A percentile compares a stretch with the other conserved stretches of the same genome.
These are phyloP conservation scores for Alauda arvensis DNA, from an alignment of 2,797 vertebrate genomes.

Conservation along the genomic window DNA sequence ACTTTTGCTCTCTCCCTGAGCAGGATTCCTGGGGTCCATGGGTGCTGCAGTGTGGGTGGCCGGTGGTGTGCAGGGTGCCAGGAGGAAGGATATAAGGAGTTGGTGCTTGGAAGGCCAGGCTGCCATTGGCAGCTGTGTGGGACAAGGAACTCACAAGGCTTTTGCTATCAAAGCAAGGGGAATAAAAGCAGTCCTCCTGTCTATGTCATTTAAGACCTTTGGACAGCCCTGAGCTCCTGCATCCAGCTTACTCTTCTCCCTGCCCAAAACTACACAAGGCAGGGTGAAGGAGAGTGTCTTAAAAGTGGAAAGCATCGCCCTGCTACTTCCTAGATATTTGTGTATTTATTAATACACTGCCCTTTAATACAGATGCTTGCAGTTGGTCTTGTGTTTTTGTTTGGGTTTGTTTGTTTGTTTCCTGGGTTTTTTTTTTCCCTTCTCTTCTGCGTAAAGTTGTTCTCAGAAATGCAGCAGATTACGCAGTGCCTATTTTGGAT, in stretches of 20 bases:
- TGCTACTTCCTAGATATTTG: background rate
- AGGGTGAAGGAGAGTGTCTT: background rate
- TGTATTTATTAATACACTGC: background rate
- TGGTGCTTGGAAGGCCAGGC: background rate
- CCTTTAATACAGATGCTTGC: background rate
- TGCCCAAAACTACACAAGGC: background rate
- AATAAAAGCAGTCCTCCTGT: background rate
- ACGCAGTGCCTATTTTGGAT: background rate
- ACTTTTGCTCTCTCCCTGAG: background rate
- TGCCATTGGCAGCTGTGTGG: accelerated
- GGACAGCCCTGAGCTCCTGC: background rate
- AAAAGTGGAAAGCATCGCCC: accelerated
- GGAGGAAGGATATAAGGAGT: background rate
- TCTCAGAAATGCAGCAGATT: slow-evolving; percentile 35
- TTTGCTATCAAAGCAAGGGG: background rate
- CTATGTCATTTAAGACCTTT: background rate
- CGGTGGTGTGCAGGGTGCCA: accelerated
- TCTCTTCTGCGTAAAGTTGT: background rate
- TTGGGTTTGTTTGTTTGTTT: background rate
- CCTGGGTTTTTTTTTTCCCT: background rate
- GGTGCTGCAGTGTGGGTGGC: background rate
- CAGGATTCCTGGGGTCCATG: background rate
- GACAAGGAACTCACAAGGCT: background rate
- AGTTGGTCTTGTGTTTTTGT: background rate
- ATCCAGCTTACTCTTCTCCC: accelerated